Base-by-base conservation (phyloP, 2,113 vertebrate genomes). In the Herpailurus yagouaroundi region DNA sequence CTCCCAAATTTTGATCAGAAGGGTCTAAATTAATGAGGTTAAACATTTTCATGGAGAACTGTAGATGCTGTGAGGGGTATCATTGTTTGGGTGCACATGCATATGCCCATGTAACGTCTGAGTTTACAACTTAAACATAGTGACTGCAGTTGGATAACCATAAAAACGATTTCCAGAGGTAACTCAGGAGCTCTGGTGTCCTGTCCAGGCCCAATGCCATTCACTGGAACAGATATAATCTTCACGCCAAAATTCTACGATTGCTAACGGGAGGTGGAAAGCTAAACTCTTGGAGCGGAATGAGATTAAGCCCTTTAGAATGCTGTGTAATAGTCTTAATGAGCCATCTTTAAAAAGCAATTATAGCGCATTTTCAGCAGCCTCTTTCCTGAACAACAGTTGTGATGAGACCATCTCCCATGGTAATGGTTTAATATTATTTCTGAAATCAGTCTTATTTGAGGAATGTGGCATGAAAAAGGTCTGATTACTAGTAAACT, bases 311-410 rank as follows among this genome's bases (percentile, higher is more conserved):
- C 38, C 89, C 92, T 97, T 98, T 97, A 96, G 88, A 97, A 97
- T 98, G 97, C 93, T 98, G 91, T 97, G 95, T 97, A 98, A 98
- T 96, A 92, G 97, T 97, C 83, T 97, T 98, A 97, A 98, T 96
- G 97, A 97, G 87, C 83, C 52, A 95, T 97, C 97, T 97, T 98
- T 97, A 97, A 97, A 97, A 97, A 95, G 96, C 96, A 98, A 97
- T 97, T 97, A 96, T 73, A 97, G 89, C 90, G 87, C 69, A 98
- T 97, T 98, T 98, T 97, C 83, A 94, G 91, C 88, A 96, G 92
- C 87, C 64, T 80, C 64, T 96, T 95, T 93, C 80, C 89, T 93
- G 93, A 98, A 97, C 85, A 97, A 97, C 91, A 93, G 88, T 97
- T 97, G 86, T 98, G 89, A 98, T 98, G 91, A 98, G 96, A 97